These are phyloP conservation scores for Caenorhabditis sp. DNA, from an alignment of 2,888 invertebrate species.

Conservation along the genomic window DNA sequence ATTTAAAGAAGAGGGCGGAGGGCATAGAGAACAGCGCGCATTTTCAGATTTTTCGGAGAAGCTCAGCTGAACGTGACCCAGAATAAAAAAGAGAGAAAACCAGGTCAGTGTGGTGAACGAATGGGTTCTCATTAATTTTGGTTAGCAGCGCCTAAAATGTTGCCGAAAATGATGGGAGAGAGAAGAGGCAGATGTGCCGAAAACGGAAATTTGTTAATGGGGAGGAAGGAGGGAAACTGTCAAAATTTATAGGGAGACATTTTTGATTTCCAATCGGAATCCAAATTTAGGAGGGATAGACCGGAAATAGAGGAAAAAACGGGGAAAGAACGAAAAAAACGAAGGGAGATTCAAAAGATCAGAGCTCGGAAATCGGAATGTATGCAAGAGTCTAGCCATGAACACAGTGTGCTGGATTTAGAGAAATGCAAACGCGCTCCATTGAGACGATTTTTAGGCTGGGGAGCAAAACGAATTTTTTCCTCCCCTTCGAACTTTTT, in stretches of 20 bases:
- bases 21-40: neutral
- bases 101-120: neutral
- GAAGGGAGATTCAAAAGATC: slow-evolving; percentile 1
- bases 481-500: no score
- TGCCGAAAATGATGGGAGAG: neutral
- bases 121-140: neutral
- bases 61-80: no score
- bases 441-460: no score
- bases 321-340: neutral
- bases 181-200: slow-evolving; percentile 9
- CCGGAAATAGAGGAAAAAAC: slow-evolving; percentile 16
- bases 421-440: no score
- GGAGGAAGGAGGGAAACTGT: slow-evolving; percentile 15
- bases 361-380: neutral
- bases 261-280: neutral
- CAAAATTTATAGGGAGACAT: slow-evolving; percentile 5
- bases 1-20: neutral
- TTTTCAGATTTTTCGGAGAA: neutral
- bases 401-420: neutral
- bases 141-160: neutral
- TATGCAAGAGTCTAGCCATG: neutral
- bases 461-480: no score
- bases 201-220: slow-evolving; percentile 30
- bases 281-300: slow-evolving; percentile 6
- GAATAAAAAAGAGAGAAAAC: neutral